Conservation (phyloP, 1,140 invertebrate species). For the Drosophila sulfurigaster region DNA sequence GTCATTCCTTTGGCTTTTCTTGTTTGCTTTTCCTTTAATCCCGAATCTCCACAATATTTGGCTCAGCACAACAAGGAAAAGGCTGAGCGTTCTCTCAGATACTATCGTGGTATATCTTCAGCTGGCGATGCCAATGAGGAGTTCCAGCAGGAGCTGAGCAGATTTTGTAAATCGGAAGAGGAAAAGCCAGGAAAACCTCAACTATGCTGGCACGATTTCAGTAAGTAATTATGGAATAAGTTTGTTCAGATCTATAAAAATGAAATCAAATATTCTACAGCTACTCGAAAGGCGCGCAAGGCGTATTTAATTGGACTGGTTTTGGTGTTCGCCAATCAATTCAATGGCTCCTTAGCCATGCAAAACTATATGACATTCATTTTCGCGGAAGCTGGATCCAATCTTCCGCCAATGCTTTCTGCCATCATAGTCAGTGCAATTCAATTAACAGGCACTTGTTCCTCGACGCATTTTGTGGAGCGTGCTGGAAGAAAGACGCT, state of each 20-base stretch:
- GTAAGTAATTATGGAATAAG: constrained; percentile 20
- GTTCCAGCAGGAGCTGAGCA: constrained; percentile 17
- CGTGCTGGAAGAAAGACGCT: constrained; percentile 82
- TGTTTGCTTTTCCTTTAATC: constrained; percentile 84
- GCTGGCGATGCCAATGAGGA: constrained; percentile 1
- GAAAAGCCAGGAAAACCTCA: not conserved
- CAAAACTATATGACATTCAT: constrained; percentile 87
- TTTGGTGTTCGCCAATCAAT: constrained; percentile 75
- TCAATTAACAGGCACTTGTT: constrained; percentile 85
- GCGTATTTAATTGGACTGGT: constrained; percentile 53
- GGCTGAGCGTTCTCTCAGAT: constrained; percentile 55
- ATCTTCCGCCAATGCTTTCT: constrained; percentile 86
- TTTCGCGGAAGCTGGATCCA: constrained; percentile 87
- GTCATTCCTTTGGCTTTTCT: constrained; percentile 83
- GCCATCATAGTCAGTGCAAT: constrained; percentile 90
- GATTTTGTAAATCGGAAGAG: constrained; percentile 17
- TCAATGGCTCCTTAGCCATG: constrained; percentile 85
- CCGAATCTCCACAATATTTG: constrained; percentile 85
- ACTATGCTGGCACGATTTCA: constrained; percentile 38
- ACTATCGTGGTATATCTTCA: constrained; percentile 44
- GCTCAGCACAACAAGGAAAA: constrained; percentile 81
- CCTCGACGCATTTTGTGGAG: constrained; percentile 85
- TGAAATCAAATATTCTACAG: constrained; percentile 6
- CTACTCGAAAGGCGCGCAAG: constrained; percentile 37
- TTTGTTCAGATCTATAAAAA: not conserved